Conservation (phyloP, 2,113 vertebrate genomes). For the Otis tarda region DNA sequence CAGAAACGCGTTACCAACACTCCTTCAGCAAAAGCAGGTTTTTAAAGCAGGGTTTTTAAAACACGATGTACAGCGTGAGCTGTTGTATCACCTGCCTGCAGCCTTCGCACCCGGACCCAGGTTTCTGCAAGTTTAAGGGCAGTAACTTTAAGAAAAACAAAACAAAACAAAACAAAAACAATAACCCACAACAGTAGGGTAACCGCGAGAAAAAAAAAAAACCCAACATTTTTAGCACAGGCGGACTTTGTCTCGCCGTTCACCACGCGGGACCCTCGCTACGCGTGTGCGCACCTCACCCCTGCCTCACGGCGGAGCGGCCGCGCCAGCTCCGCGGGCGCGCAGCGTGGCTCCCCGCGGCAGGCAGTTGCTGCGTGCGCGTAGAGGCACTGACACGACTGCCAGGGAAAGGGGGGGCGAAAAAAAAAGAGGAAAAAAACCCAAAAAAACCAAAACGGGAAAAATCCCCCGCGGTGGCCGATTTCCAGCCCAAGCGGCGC, state of each 20-base stretch:
- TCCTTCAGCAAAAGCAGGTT: not conserved
- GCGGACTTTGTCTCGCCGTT: not conserved
- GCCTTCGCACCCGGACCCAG: fast-evolving
- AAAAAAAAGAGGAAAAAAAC: no score
- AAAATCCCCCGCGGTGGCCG: not conserved
- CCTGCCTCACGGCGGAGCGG: no score
- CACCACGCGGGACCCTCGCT: not conserved
- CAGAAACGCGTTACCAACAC: not conserved
- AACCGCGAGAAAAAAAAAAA: not conserved
- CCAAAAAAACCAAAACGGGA: no score
- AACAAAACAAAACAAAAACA: not conserved
- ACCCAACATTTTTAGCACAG: not conserved
- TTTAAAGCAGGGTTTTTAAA: not conserved
- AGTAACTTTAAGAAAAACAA: not conserved
- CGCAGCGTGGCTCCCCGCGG: not conserved
- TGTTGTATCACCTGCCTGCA: not conserved
- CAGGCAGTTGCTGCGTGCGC: not conserved
- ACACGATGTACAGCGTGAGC: not conserved
- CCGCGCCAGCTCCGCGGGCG: not conserved
- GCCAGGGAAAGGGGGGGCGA: not conserved
- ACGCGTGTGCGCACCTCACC: not conserved
- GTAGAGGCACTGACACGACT: not conserved
- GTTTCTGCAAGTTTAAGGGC: not conserved
- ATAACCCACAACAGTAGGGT: no score
- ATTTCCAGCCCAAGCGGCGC: not conserved